Percentiles rank a stretch among this genome's conserved stretches.
phyloP scores from a whole-genome alignment of 1,140 invertebrate species.

The Pseudomyrmex flavicornis region DNA sequence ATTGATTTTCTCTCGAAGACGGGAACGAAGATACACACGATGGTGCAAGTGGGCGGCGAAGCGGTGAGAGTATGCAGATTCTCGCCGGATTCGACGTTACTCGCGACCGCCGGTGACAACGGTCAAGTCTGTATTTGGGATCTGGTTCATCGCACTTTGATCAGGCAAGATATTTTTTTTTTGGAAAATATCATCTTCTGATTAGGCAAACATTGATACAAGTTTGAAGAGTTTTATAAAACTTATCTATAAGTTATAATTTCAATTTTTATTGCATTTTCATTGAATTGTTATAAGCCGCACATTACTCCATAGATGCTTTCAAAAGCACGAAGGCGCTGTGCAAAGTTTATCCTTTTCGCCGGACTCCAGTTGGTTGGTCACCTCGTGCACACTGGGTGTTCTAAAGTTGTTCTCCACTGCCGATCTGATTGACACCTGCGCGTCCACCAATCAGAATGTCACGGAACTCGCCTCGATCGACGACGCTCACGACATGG shows the following conservation, averaged over 20 bases:
- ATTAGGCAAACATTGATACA: not conserved
- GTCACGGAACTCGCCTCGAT: slow-evolving; percentile 80
- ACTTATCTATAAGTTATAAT: not conserved
- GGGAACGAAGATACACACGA: slow-evolving; percentile 87
- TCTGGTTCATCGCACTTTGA: slow-evolving; percentile 87
- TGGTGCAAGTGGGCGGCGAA: slow-evolving; percentile 88
- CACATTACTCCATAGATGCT: slow-evolving; percentile 82
- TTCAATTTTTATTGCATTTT: not conserved
- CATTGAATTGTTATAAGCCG: not conserved
- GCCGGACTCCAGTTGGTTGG: slow-evolving; percentile 88
- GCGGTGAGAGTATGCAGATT: slow-evolving; percentile 89
- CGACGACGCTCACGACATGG: slow-evolving; percentile 91
- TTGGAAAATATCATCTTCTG: not conserved
- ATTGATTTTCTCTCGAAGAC: slow-evolving; percentile 80
- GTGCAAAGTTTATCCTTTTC: slow-evolving; percentile 88
- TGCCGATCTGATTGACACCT: slow-evolving; percentile 80
- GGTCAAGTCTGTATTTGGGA: slow-evolving; percentile 91
- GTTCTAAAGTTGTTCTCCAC: slow-evolving; percentile 89
- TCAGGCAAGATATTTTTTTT: slow-evolving; percentile 84
- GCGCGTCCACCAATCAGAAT: slow-evolving; percentile 81
- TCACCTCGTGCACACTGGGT: slow-evolving; percentile 89
- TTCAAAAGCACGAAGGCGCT: slow-evolving; percentile 89
- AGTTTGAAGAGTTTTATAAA: not conserved
- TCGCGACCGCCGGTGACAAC: slow-evolving; percentile 91
- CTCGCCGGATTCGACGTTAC: slow-evolving; percentile 87